These are phyloP conservation scores for Agrotis exclamationis DNA, from an alignment of 2,888 invertebrate genomes.

Conservation along the genomic window DNA sequence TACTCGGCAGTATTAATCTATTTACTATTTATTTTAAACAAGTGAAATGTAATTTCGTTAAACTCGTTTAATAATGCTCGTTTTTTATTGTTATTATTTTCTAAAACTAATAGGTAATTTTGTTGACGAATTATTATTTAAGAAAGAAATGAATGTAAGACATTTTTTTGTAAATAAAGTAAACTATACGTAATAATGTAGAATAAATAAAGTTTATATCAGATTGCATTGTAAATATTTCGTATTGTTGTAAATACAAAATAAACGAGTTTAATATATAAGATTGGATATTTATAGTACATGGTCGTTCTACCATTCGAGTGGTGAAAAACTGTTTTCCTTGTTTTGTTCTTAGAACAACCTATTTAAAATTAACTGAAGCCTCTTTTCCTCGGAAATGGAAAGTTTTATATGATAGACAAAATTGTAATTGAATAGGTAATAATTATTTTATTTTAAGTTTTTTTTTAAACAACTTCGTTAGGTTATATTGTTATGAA, in stretches of 20 bases:
- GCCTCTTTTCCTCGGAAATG: slow-evolving; percentile 54
- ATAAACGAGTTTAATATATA: slow-evolving; percentile 70
- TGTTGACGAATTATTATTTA: slow-evolving; percentile 59
- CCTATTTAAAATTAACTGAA: slow-evolving; percentile 64
- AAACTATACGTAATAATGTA: slow-evolving; percentile 69
- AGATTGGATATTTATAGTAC: slow-evolving; percentile 62
- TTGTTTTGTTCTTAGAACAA: slow-evolving; percentile 87
- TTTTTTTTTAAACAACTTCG: too few relatives aligned
- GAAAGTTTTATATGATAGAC: neutral
- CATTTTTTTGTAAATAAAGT: slow-evolving; percentile 68
- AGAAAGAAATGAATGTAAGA: slow-evolving; percentile 62
- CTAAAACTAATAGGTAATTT: slow-evolving; percentile 28
- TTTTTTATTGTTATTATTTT: slow-evolving; percentile 26
- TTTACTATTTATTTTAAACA: slow-evolving; percentile 28
- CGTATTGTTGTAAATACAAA: slow-evolving; percentile 83
- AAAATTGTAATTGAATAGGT: too few relatives aligned
- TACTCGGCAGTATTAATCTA: slow-evolving; percentile 58
- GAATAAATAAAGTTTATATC: slow-evolving; percentile 81
- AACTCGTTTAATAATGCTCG: slow-evolving; percentile 35
- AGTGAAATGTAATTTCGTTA: slow-evolving; percentile 55
- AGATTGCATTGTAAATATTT: slow-evolving; percentile 86
- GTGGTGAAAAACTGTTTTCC: slow-evolving; percentile 81
- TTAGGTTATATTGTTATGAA: too few relatives aligned
- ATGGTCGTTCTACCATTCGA: slow-evolving; percentile 78
- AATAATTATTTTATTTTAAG: too few relatives aligned